Evolutionary conservation across 2,113 vertebrate species (phyloP).

Genomic region (Hirundichthys speculiger): DNA sequence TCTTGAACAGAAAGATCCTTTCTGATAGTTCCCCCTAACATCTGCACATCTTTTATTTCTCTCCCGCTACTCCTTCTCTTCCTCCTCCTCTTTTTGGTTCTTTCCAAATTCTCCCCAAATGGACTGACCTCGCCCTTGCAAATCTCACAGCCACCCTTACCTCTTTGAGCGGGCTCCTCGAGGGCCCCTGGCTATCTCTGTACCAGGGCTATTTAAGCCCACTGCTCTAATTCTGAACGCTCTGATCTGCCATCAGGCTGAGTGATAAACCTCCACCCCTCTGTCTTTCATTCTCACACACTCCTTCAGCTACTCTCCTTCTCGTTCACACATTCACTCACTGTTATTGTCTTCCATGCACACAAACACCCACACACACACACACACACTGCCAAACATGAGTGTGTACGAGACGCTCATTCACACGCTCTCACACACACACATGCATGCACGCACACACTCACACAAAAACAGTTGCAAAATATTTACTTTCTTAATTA

Average conservation of each 20-base stretch:
- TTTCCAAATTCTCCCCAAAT: constrained; percentile 28
- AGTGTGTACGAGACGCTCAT: constrained; percentile 42
- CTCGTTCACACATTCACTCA: constrained; percentile 52
- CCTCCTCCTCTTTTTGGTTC: constrained; percentile 2
- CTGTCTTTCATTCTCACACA: constrained; percentile 48
- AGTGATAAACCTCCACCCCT: constrained; percentile 71
- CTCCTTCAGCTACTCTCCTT: constrained; percentile 50
- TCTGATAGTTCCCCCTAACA: constrained; percentile 24
- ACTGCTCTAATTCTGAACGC: constrained; percentile 79
- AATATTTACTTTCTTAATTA: not conserved
- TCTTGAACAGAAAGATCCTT: constrained; percentile 1
- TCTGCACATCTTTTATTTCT: constrained; percentile 32
- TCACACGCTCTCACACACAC: constrained; percentile 14
- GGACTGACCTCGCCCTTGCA: constrained; percentile 36
- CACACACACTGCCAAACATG: constrained; percentile 58
- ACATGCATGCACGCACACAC: not conserved
- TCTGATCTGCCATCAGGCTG: constrained; percentile 70
- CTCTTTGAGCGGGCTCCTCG: constrained; percentile 63
- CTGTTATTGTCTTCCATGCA: constrained; percentile 48
- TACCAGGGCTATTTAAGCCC: constrained; percentile 79
- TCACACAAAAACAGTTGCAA: too few species aligned
- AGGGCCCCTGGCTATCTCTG: constrained; percentile 76
- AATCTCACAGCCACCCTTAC: constrained; percentile 50
- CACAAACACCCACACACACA: constrained; percentile 64
- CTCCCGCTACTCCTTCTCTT: not conserved